These are phyloP conservation scores for Neosalanx taihuensis DNA, from an alignment of 2,797 vertebrate species.

Conservation along the genomic window DNA sequence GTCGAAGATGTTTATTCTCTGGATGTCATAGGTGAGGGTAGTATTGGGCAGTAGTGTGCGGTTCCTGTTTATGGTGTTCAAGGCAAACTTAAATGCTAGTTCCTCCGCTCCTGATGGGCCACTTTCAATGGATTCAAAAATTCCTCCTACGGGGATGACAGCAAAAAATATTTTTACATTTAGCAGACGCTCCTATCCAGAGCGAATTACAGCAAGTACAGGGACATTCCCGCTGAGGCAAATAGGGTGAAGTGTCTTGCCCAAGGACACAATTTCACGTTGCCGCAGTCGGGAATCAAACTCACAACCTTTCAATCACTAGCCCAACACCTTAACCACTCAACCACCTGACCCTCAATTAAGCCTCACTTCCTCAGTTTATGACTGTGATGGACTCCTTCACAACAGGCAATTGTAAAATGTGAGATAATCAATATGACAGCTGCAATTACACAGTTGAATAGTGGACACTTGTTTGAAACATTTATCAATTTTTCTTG, in stretches of 20 bases:
- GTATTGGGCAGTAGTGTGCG: constrained; percentile 97
- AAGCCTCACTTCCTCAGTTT: constrained; percentile 27
- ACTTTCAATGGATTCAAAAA: constrained; percentile 98
- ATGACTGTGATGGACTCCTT: constrained; percentile 38
- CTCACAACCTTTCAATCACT: too few species aligned
- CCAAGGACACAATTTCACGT: too few species aligned
- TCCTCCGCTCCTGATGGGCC: constrained; percentile 97
- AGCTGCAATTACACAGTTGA: constrained; percentile 28
- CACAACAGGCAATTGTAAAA: constrained; percentile 13
- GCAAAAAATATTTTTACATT: constrained; percentile 2
- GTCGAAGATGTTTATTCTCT: constrained; percentile 99
- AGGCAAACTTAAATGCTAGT: constrained; percentile 97
- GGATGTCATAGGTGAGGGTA: constrained; percentile 96
- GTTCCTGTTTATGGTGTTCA: constrained; percentile 99
- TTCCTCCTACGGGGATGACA: constrained; percentile 79
- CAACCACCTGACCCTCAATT: too few species aligned
- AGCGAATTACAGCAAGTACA: too few species aligned
- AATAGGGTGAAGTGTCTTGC: too few species aligned
- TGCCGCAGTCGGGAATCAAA: too few species aligned
- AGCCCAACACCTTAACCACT: too few species aligned
- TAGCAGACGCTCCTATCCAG: too few species aligned
- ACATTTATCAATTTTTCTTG: constrained; percentile 19
- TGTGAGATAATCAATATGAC: constrained; percentile 15
- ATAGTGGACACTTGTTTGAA: constrained; percentile 27
- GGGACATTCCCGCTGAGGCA: too few species aligned